Percentiles rank a stretch among this genome's conserved stretches.
These are phyloP conservation scores for Peucedramus taeniatus DNA, from an alignment of 2,113 vertebrate genomes.

Conservation along the genomic window DNA sequence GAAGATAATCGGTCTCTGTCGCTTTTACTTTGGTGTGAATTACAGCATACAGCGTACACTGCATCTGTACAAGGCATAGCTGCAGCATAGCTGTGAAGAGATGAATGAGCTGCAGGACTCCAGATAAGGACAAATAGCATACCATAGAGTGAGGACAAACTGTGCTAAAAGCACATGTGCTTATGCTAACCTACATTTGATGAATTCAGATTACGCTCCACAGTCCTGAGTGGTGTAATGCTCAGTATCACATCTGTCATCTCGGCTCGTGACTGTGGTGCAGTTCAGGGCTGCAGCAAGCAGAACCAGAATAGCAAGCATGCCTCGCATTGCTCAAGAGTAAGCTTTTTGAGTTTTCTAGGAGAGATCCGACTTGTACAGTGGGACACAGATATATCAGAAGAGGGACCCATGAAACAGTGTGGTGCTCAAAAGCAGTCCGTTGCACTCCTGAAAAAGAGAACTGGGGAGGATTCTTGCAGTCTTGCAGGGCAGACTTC, in stretches of 20 bases:
- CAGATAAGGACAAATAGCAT: neutral
- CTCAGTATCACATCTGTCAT: neutral
- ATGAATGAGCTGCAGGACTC: neutral
- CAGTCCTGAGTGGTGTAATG: neutral
- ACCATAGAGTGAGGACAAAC: neutral
- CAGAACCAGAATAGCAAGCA: neutral
- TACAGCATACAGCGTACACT: neutral
- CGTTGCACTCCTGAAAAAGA: neutral
- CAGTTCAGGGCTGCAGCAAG: neutral
- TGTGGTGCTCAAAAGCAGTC: neutral
- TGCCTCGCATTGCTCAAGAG: fast-evolving
- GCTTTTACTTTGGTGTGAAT: neutral
- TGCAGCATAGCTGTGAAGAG: neutral
- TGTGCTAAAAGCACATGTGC: neutral
- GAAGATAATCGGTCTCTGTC: neutral
- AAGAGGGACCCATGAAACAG: neutral
- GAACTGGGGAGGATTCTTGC: neutral
- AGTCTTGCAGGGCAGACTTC: neutral
- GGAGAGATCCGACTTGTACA: fast-evolving
- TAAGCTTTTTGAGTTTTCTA: neutral
- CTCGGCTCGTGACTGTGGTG: neutral
- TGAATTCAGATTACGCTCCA: neutral
- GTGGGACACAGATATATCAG: neutral
- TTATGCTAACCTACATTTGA: neutral
- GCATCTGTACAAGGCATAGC: neutral